These are phyloP conservation scores for Hoplodrina blanda DNA, from an alignment of 2,888 invertebrate genomes.

Conservation along the genomic window DNA sequence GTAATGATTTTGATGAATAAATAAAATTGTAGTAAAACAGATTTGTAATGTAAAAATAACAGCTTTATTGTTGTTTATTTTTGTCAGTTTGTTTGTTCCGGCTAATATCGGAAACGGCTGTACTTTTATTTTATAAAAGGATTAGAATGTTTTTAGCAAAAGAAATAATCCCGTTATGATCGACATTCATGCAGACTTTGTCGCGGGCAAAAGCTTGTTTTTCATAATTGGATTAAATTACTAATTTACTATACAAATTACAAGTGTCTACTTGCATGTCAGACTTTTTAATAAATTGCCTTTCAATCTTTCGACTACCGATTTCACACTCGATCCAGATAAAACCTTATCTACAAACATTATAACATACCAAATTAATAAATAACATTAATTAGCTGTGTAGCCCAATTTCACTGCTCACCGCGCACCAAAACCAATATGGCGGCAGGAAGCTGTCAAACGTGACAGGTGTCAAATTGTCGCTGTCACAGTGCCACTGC, in stretches of 20 bases:
- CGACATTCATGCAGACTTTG: no score
- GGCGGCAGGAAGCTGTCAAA: slow-evolving; percentile 62
- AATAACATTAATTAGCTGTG: slow-evolving; percentile 43
- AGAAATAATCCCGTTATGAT: no score
- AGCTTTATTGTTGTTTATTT: no score
- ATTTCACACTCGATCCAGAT: slow-evolving; percentile 21
- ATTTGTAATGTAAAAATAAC: no score
- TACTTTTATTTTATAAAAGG: no score
- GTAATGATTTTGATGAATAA: background rate
- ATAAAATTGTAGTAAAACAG: no score
- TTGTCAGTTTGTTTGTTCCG: no score
- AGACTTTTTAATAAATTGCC: slow-evolving; percentile 5
- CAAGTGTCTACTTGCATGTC: background rate
- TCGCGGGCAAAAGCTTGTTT: background rate
- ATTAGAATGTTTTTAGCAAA: no score
- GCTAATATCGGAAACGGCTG: no score
- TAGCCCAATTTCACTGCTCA: slow-evolving; percentile 52
- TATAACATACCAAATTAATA: slow-evolving; percentile 33
- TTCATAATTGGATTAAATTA: background rate
- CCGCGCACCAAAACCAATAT: slow-evolving; percentile 40
- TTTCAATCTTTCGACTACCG: slow-evolving; percentile 7
- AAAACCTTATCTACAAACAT: slow-evolving; percentile 20
- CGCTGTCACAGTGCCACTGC: slow-evolving; percentile 57
- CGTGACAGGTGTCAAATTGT: slow-evolving; percentile 68
- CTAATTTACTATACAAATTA: background rate